Base-by-base conservation (phyloP, 2,113 vertebrate genomes). In the Seriola dumerili region DNA sequence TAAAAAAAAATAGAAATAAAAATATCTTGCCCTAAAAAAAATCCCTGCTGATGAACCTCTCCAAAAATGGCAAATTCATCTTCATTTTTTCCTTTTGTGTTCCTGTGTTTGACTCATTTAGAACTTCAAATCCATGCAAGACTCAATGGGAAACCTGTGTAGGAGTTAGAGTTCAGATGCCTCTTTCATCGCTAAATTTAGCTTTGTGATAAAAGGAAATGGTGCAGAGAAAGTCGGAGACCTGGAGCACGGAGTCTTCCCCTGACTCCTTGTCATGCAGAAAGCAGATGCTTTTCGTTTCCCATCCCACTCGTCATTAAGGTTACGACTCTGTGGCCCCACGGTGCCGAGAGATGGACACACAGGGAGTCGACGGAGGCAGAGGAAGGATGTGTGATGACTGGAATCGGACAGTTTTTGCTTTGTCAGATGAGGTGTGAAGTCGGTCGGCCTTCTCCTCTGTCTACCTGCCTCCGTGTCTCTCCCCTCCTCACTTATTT, bases 261-360 rank as follows among this genome's bases (percentile, higher is more conserved):
- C 23, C 64, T 4, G 29, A 66, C 63, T 74, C 25, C 21, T 10
- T 36, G 81, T 87, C 85, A 91, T 83, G 83, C 84, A 88, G 89
- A 92, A 90, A 92, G 88, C 92, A 93, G 91, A 94, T 90, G 87
- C 80, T 83, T 84, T 83, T 83, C 42, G 21, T 73, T 84, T 88
- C 75, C 74, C 68, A 50, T 77, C 72, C 70, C 44, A 48, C 77
- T 80, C 40, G 0, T 78, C 76, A 70, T 85, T 80, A 71, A 66
- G 65, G 73, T 74, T 68, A 44, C 73, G 75, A 40, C 34, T 82
- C 63, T 11, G 77, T 74, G 82, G 85, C 78, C 70, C 72, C 78
- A 6, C 62, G 10, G 62, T 50, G 85, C 62, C 72, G 91, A 81
- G 52, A 71, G 81, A 76, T 42, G 69, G 85, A 87, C 86, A 76